Base-by-base conservation (phyloP, 2,888 invertebrate genomes). In the Acanthosepion pharaonis region DNA sequence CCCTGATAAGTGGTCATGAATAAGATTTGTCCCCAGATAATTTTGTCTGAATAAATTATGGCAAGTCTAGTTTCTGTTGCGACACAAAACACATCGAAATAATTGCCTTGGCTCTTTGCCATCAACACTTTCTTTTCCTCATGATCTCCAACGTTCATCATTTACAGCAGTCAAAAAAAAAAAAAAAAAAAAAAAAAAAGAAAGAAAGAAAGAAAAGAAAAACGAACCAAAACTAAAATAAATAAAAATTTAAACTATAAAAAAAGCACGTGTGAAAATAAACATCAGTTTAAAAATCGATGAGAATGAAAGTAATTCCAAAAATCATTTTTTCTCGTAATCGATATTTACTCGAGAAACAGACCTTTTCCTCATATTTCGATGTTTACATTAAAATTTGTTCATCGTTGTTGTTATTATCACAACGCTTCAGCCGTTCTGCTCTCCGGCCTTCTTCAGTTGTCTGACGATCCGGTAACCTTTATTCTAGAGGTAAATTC, bases 21-120 rank as follows among this genome's bases (percentile, higher is more conserved):
- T 78, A 78, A 78, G 78, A 78, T 78, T 78, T 78, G n/a, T 78
- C 78, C 78, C 78, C 20, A 15, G 78, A 78, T 78, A 78, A 33
- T 78, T 78, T 78, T 33, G 5, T n/a, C n/a, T 33, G 33, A 78
- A 78, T 78, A 78, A 78, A 78, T 78, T 78, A 78, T 78, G 78
- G n/a, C n/a, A 15, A 78, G 78, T n/a, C n/a, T 33, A 33, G 78
- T 78, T 78, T 78, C 78, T 78, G 78, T 15, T 78, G 78, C n/a
- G 78, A 78, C 78, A 78, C 78, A 78, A 78, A 78, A 78, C n/a
- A 78, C 78, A n/a, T n/a, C n/a, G 15, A 78, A 78, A 78, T 78
- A 78, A 78, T 78, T 78, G 78, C 78, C 33, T 78, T 78, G 78
- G 78, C 78, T 78, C 33, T 78, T 78, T 78, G 78, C 78, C 78